Percentiles rank a stretch among this genome's conserved stretches.
These are phyloP conservation scores for Muscicapa comitata DNA, from an alignment of 2,797 vertebrate species.

Conservation along the genomic window DNA sequence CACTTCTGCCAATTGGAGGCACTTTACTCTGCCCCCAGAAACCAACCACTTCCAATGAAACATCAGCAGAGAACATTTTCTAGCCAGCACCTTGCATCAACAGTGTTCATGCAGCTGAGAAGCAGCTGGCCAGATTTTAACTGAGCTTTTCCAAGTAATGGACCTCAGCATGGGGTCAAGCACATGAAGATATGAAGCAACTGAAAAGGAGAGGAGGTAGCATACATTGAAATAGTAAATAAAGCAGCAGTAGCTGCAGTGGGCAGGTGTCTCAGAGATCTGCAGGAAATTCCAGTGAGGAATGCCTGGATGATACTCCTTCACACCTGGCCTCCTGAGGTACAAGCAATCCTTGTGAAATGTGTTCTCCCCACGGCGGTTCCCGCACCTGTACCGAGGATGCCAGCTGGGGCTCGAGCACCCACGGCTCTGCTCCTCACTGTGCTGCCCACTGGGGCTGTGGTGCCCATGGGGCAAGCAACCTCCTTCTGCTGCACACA, in stretches of 20 bases:
- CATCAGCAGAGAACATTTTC: not conserved
- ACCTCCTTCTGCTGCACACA: not conserved
- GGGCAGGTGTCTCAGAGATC: not conserved
- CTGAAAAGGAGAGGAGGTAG: not conserved
- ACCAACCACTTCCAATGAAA: not conserved
- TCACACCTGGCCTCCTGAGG: not conserved
- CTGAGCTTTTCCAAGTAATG: not conserved
- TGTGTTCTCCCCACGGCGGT: accelerated
- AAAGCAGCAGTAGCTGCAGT: not conserved
- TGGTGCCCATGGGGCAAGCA: accelerated
- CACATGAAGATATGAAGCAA: not conserved
- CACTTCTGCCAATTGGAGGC: not conserved
- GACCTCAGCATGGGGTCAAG: not conserved
- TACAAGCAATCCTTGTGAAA: not conserved
- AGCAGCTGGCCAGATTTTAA: not conserved
- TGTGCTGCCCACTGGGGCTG: accelerated
- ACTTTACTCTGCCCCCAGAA: not conserved
- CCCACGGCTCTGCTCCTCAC: accelerated
- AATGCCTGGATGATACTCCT: not conserved
- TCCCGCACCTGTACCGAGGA: accelerated
- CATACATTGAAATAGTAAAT: not conserved
- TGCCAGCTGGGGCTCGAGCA: accelerated
- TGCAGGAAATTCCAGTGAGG: not conserved
- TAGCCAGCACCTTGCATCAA: not conserved
- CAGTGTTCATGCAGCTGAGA: not conserved